These are phyloP conservation scores for Nowickia ferox DNA, from an alignment of 2,888 invertebrate genomes.

Conservation along the genomic window DNA sequence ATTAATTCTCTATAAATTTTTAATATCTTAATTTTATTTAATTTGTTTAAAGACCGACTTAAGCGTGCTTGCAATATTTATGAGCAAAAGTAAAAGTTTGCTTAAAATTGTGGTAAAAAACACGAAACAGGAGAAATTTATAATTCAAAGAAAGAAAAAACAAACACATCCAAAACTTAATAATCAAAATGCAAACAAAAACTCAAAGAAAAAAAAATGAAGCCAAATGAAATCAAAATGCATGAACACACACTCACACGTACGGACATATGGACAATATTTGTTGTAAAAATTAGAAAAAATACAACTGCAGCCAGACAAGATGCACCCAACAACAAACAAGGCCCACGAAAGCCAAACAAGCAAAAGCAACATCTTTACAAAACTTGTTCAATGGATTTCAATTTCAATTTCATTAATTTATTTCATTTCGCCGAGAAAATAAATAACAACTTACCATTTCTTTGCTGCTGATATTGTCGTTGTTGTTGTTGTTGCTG, in stretches of 20 bases:
- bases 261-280: neutral
- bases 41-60: neutral
- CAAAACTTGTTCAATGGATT: conserved; percentile 43
- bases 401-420: conserved; percentile 36
- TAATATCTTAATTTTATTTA: neutral
- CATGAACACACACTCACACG: conserved; percentile 7
- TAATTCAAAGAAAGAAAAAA: conserved; percentile 5
- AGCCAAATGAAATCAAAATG: conserved; percentile 11
- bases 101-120: conserved; percentile 8
- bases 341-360: conserved; percentile 2
- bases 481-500: neutral
- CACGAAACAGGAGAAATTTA: conserved; percentile 64
- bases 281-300: conserved; percentile 1
- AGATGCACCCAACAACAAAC: conserved; percentile 38
- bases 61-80: conserved; percentile 58
- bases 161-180: conserved; percentile 19
- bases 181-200: conserved; percentile 22
- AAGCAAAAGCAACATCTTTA: conserved; percentile 1
- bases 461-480: conserved; percentile 61
- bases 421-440: neutral
- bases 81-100: conserved; percentile 69
- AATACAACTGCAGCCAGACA: conserved; percentile 9
- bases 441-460: conserved; percentile 67
- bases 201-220: conserved; percentile 24
- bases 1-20: neutral